Evolutionary conservation across 2,113 vertebrate species (phyloP), one percentile per base, ranked within the genome.

Genomic region (Neolamprologus toae): DNA sequence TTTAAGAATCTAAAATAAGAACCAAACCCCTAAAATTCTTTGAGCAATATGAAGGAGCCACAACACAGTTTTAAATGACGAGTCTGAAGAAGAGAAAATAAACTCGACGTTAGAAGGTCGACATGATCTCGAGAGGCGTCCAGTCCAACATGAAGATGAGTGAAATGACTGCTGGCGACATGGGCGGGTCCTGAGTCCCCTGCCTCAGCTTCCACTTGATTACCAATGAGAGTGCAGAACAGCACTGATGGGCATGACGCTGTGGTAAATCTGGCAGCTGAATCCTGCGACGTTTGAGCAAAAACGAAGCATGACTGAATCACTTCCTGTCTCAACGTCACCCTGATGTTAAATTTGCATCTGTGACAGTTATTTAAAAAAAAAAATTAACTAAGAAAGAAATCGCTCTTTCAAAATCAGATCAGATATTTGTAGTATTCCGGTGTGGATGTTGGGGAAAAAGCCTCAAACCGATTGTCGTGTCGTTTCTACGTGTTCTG

Each of bases 81-180:
- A 33, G 16, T 63, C 57, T 61, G 28, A 61, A 19, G 28, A 33
- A 19, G 28, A 6, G 0, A 7, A 33, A 33, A 9, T 63, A 19
- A 61, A 11, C 59, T 7, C 9, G 0, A 0, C 0, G 14, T 59
- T 31, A 17, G 57, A 61, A 31, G 26, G 57, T 4, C 1, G 23
- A 61, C 28, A 0, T 19, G 28, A 63, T 2, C 59, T 63, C 4
- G 6, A 63, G 31, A n/a, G 31, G 31, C 6, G 6, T 35, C 4
- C 59, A 4, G 59, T 35, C 26, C 28, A 33, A 61, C 59, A 33
- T 12, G 59, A 7, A n/a, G 59, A 12, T 35, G 59, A n/a, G 0
- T 5, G 17, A 63, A n/a, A n/a, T 35, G 1, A n/a, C 31, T 0
- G 6, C 59, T 35, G 31, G 17, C 1, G 4, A 63, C 6, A 0